Conservation (phyloP, 2,797 vertebrate species). For the Melanotaenia boesemani region DNA sequence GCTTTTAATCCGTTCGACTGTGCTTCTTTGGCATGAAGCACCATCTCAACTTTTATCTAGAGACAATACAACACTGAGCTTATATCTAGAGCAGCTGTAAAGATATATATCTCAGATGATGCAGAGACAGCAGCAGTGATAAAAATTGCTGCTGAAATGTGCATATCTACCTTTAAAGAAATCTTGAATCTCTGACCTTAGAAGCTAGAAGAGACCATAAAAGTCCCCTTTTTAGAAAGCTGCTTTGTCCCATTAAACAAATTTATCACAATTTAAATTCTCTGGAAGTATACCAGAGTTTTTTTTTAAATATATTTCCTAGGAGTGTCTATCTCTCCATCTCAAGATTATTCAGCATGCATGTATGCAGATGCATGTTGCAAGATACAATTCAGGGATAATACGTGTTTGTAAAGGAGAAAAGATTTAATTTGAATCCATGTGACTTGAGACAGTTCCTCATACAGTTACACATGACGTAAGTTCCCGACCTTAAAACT, state of each 20-base stretch:
- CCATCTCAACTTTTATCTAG: slow-evolving; percentile 41
- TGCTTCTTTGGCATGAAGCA: slow-evolving; percentile 37
- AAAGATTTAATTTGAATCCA: too few relatives aligned
- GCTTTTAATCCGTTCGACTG: slow-evolving; percentile 44
- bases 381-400: too few relatives aligned
- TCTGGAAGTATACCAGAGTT: neutral
- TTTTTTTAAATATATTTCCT: neutral
- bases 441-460: too few relatives aligned
- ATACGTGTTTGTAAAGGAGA: too few relatives aligned
- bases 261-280: neutral
- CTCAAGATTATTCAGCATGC: neutral
- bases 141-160: slow-evolving; percentile 18
- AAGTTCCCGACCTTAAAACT: too few relatives aligned
- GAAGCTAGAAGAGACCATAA: slow-evolving; percentile 12
- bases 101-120: slow-evolving; percentile 11
- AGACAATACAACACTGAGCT: slow-evolving; percentile 25
- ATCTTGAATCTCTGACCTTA: slow-evolving; percentile 25
- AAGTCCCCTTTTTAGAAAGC: neutral
- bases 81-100: slow-evolving; percentile 14
- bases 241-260: neutral
- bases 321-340: neutral
- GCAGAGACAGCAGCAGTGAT: slow-evolving; percentile 20
- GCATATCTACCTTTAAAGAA: slow-evolving; percentile 28
- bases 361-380: neutral
- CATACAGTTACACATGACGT: too few relatives aligned